Conservation (phyloP, 1,140 invertebrate species). For the Ylistrum balloti region DNA sequence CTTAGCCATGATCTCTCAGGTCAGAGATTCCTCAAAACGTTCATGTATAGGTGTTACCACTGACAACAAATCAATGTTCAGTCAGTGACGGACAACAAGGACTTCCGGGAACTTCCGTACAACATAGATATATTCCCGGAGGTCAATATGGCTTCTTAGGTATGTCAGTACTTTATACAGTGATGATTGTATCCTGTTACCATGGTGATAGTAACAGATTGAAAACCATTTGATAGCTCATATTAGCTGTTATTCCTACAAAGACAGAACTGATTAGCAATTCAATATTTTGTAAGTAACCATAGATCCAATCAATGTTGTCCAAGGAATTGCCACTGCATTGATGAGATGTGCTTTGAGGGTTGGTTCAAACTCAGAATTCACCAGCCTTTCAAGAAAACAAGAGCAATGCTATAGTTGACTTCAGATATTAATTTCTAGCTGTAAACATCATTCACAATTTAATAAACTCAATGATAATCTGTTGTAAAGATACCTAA, state of each 20-base stretch:
- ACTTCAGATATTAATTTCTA: background rate
- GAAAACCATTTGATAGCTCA: background rate
- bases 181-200: background rate
- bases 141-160: background rate
- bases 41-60: background rate
- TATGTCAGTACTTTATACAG: background rate
- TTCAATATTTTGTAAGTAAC: background rate
- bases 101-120: constrained; percentile 20
- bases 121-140: background rate
- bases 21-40: background rate
- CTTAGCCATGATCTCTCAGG: background rate
- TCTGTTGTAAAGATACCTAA: background rate
- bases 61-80: background rate
- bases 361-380: too few species aligned
- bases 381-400: too few species aligned
- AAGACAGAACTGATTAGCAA: background rate
- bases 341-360: background rate
- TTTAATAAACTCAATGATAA: background rate
- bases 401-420: background rate
- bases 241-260: background rate
- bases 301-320: background rate
- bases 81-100: background rate
- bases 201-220: background rate
- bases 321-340: background rate
- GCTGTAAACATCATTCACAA: background rate